Evolutionary conservation across 2,113 vertebrate species (phyloP), one percentile per base, ranked within the genome.

Genomic region (Antechinus stuartii): DNA sequence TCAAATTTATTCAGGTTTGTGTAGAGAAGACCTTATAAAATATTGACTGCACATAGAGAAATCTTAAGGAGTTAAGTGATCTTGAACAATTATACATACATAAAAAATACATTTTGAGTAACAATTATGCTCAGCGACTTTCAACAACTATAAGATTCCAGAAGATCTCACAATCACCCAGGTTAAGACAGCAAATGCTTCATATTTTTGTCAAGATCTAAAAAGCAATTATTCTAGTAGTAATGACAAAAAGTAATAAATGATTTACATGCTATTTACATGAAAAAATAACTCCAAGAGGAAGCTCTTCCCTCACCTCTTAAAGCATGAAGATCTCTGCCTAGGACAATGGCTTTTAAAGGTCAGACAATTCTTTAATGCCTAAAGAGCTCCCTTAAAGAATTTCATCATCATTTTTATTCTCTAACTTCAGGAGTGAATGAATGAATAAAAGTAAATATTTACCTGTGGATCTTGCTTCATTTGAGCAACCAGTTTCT

Each of bases 401-500:
- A n/a, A 96, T 84, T 92, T 95, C 91, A 98, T 16, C 54, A 14
- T 92, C 57, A 97, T 27, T 97, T 97, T 93, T 97, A 25, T 52
- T 93, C 92, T 93, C 97, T 89, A 93, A 96, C 61, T 96, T 97
- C 93, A 98, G 95, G 61, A 35, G 35, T 95, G 96, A 94, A 61
- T n/a, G 57, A 24, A 95, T 68, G 89, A 96, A 97, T 47, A 93
- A 96, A 50, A 68, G 94, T 42, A 93, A 8, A 90, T 95, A 97
- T 96, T 99, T 99, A 99, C 99, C 99, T 99, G 99, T 92, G 99
- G 99, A 98, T 99, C 99, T 98, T 99, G 99, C 98, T 99, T 99
- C 99, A 99, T 99, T 98, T 99, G 99, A 98, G 99, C 99, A 98
- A 99, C 99, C 98, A 99, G 98, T 99, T 99, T 99, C 99, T 99